A percentile compares a stretch with the other conserved stretches of the same genome.
phyloP scores from a whole-genome alignment of 2,113 vertebrate species.

The Heptranchias perlo region DNA sequence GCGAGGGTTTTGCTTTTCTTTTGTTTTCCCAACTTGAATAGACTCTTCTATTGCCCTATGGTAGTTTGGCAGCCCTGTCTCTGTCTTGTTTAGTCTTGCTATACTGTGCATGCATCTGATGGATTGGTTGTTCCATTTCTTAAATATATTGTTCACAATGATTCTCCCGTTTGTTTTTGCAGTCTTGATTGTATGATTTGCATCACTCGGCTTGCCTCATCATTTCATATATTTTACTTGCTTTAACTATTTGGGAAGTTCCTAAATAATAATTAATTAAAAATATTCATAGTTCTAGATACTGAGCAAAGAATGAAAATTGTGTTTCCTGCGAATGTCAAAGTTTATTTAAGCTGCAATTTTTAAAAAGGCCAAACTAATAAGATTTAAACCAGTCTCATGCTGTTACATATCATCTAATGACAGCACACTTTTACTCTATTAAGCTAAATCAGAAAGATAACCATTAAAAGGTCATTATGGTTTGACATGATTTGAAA shows the following conservation, averaged over 20 bases:
- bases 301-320: background rate
- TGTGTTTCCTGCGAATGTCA: background rate
- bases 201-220: background rate
- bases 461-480: background rate
- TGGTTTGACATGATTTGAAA: background rate
- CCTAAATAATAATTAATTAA: background rate
- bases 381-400: background rate
- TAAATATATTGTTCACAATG: background rate
- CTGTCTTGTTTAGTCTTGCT: background rate
- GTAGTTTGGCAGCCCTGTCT: background rate
- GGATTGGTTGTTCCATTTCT: background rate
- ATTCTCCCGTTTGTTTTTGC: background rate
- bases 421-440: background rate
- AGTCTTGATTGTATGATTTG: background rate
- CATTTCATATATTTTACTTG: background rate
- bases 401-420: background rate
- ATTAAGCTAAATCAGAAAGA: background rate
- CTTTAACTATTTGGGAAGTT: too few relatives aligned
- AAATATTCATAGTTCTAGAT: background rate
- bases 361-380: background rate
- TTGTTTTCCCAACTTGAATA: background rate
- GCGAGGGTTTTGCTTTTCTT: background rate
- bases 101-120: background rate
- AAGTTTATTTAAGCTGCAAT: background rate
- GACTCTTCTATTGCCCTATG: background rate